Evolutionary conservation across 2,113 vertebrate species (phyloP).

Genomic region (Synodontis membranacea): DNA sequence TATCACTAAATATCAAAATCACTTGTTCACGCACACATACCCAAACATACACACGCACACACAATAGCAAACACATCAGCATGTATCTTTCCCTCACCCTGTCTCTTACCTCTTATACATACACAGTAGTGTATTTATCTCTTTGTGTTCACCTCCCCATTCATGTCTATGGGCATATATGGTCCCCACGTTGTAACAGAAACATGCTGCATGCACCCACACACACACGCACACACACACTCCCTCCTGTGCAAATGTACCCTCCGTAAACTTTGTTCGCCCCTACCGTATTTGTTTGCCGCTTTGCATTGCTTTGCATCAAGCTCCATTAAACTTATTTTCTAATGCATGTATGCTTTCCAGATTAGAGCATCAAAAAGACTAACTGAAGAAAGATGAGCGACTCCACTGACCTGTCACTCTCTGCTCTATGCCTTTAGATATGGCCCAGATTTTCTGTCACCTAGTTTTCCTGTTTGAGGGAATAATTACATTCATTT

Average conservation of each 20-base stretch:
- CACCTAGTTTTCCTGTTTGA: not conserved
- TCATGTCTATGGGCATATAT: too few relatives aligned
- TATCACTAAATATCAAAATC: slow-evolving; percentile 46
- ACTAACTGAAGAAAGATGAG: not conserved
- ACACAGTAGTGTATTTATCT: too few relatives aligned
- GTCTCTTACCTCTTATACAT: not conserved
- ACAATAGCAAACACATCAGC: not conserved
- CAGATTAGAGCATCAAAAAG: not conserved
- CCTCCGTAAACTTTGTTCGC: slow-evolving; percentile 13
- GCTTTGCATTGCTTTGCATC: not conserved
- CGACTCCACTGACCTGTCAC: not conserved
- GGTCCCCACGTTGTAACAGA: too few relatives aligned
- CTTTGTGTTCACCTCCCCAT: too few relatives aligned
- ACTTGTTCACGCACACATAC: slow-evolving; percentile 6
- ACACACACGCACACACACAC: not conserved
- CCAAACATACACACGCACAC: not conserved
- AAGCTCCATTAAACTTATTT: not conserved
- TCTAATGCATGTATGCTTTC: not conserved
- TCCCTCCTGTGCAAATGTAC: slow-evolving; percentile 37
- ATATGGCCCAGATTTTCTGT: not conserved
- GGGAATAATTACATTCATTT: slow-evolving; percentile 14
- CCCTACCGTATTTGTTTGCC: not conserved
- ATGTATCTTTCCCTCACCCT: not conserved
- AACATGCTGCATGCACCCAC: too few relatives aligned
- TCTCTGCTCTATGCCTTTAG: slow-evolving; percentile 3